phyloP scores from a whole-genome alignment of 2,888 invertebrate species.

The Theretra japonica region DNA sequence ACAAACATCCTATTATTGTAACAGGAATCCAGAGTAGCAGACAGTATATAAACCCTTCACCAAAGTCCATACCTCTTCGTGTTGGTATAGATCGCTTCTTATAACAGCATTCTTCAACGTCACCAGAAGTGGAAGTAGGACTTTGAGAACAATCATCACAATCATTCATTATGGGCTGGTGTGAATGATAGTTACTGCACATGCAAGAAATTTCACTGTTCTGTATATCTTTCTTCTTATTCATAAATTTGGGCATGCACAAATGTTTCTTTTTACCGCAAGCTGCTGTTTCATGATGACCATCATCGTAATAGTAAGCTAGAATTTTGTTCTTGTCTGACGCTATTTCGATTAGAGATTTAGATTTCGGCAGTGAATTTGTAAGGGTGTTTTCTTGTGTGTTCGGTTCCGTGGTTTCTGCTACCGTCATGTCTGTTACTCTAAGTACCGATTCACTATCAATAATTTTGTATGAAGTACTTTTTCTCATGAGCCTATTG shows the following conservation, averaged over 20 bases:
- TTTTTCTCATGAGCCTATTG: slow-evolving; percentile 56
- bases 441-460: slow-evolving; percentile 72
- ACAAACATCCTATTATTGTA: slow-evolving; percentile 52
- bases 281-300: neutral
- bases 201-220: neutral
- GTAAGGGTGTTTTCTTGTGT: slow-evolving; percentile 36
- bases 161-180: neutral
- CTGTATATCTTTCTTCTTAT: slow-evolving; percentile 1
- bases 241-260: neutral
- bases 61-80: slow-evolving; percentile 51
- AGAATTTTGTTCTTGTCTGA: slow-evolving; percentile 50
- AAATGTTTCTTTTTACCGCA: neutral
- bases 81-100: slow-evolving; percentile 24
- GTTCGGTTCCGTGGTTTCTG: slow-evolving; percentile 37
- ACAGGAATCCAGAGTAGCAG: slow-evolving; percentile 64
- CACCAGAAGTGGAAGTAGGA: slow-evolving; percentile 7
- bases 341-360: slow-evolving; percentile 55
- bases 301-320: slow-evolving; percentile 57
- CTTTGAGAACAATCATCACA: slow-evolving; percentile 10
- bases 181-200: slow-evolving; percentile 9
- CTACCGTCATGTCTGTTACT: slow-evolving; percentile 73
- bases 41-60: slow-evolving; percentile 62
- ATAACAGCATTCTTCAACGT: slow-evolving; percentile 31
- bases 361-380: slow-evolving; percentile 53
- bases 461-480: slow-evolving; percentile 69